Evolutionary conservation across 2,113 vertebrate species (phyloP).

Genomic region (Amia ocellicauda): DNA sequence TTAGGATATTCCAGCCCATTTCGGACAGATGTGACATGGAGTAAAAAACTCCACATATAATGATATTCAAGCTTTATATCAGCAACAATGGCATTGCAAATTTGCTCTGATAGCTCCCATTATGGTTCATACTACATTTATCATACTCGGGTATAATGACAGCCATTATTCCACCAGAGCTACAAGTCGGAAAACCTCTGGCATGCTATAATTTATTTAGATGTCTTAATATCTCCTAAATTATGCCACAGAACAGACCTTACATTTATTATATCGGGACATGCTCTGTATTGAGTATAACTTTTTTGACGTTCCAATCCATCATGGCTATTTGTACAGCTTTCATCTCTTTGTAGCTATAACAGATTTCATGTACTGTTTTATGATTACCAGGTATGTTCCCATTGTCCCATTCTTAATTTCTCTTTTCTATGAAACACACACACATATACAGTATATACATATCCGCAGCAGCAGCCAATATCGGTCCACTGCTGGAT

Average conservation of each 20-base stretch:
- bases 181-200: conserved; percentile 33
- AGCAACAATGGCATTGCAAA: background rate
- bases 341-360: conserved; percentile 19
- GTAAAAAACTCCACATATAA: too few relatives aligned
- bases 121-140: background rate
- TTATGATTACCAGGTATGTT: conserved; percentile 24
- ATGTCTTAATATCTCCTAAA: conserved; percentile 44
- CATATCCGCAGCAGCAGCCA: too few relatives aligned
- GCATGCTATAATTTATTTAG: conserved; percentile 43
- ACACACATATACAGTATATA: too few relatives aligned
- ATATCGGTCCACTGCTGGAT: too few relatives aligned
- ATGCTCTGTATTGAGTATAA: conserved; percentile 27
- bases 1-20: too few relatives aligned
- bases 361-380: background rate
- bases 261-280: conserved; percentile 36
- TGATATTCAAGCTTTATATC: background rate
- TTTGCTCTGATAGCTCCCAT: conserved; percentile 1
- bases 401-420: too few relatives aligned
- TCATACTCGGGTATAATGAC: conserved; percentile 24
- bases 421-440: too few relatives aligned
- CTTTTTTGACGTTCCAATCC: conserved; percentile 32
- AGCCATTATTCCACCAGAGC: conserved; percentile 40
- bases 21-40: too few relatives aligned
- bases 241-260: conserved; percentile 38
- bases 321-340: conserved; percentile 28